Conservation (phyloP, 2,888 invertebrate genomes). For the Chouioia cunea region DNA sequence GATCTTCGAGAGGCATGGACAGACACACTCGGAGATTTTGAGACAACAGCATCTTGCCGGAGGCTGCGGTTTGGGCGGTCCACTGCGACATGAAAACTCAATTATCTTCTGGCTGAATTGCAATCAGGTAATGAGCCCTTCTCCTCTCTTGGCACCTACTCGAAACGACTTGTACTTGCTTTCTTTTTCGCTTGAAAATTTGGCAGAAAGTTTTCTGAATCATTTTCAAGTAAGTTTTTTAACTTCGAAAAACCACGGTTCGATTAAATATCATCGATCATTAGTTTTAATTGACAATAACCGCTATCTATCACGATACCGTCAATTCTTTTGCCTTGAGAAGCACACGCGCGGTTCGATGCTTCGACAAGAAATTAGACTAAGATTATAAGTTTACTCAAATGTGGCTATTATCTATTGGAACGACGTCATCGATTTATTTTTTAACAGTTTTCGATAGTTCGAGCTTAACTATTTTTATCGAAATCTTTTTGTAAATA, state of each 20-base stretch:
- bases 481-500: no score
- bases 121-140: constrained; percentile 76
- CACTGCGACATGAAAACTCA: constrained; percentile 80
- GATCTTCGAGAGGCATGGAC: constrained; percentile 78
- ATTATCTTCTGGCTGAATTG: constrained; percentile 89
- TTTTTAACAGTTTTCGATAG: constrained; percentile 1
- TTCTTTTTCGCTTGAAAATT: not conserved
- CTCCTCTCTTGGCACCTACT: not conserved
- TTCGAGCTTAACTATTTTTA: not conserved
- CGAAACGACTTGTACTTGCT: not conserved
- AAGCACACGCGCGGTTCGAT: no score
- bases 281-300: no score
- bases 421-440: constrained; percentile 14
- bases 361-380: no score
- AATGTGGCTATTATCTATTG: constrained; percentile 1
- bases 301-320: no score
- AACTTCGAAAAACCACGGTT: no score
- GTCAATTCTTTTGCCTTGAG: no score
- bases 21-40: constrained; percentile 78
- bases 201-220: not conserved
- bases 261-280: no score
- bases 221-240: no score
- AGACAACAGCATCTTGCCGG: constrained; percentile 77
- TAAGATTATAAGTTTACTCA: not conserved
- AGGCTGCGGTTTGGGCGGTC: constrained; percentile 77